Evolutionary conservation across 2,797 vertebrate genomes (phyloP), one percentile per base, ranked within the genome.

Genomic region (Falco berigora): DNA sequence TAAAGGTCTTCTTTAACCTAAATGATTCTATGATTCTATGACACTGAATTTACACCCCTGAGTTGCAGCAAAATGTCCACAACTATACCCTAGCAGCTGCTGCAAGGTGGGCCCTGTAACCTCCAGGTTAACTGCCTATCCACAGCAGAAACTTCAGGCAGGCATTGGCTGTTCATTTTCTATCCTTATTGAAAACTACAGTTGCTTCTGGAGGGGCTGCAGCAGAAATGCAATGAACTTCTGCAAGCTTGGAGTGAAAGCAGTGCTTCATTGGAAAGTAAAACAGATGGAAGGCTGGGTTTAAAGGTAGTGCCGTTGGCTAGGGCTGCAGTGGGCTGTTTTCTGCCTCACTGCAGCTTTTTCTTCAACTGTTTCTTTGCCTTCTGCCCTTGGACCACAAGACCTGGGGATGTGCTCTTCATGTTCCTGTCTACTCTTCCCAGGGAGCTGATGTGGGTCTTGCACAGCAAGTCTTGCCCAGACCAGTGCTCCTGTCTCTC

Each of bases 261-360:
- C 21, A 61, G 36, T 17, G 21, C 27, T 66, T 14, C 50, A 44
- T 0, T 62, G 71, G 61, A 72, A 66, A 79, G 28, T 30, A 56
- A 62, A 90, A 69, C 14, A 44, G 10, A 7, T 5, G 9, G 27
- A 47, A 81, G 14, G 12, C 20, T 62, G 13, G 5, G 7, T 81
- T 82, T 81, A 78, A 78, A 74, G 18, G 22, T 15, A 77, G n/a
- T 0, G 1, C 21, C 0, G 0, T 58, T 55, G 63, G 6, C 14
- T 58, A 32, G 25, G 32, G 24, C 38, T 64, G 38, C 10, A 81
- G 15, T 4, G 0, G 6, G 20, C 1, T 66, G 28, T 55, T 38
- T 81, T 62, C 49, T 59, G 27, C 20, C 40, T 40, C 58, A 72
- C 22, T n/a, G 36, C 14, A 64, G 23, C 11, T 69, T 68, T 78